A percentile compares a stretch with the other conserved stretches of the same genome.
Conservation (phyloP, 2,797 vertebrate genomes). For the Alectoris magna region DNA sequence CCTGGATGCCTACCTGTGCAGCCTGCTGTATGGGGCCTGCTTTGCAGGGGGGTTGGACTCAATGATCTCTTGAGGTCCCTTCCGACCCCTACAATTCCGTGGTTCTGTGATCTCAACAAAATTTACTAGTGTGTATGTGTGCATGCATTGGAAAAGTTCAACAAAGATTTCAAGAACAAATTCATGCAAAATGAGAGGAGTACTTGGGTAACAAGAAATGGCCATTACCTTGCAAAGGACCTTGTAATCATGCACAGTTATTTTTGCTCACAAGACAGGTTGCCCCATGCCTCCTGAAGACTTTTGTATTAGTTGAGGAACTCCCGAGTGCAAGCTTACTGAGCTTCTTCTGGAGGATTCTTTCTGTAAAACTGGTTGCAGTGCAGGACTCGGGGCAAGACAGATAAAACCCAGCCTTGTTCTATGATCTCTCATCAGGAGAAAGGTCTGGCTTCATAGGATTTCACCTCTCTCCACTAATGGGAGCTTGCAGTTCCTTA, state of each 20-base stretch:
- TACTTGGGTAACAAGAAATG: not conserved
- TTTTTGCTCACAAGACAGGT: not conserved
- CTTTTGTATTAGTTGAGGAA: not conserved
- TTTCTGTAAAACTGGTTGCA: not conserved
- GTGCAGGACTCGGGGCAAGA: not conserved
- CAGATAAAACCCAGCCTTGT: not conserved
- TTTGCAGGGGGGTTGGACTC: too few species aligned
- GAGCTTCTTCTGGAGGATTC: not conserved
- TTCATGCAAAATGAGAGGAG: not conserved
- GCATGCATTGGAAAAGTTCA: not conserved
- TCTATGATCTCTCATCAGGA: not conserved
- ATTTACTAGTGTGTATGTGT: not conserved
- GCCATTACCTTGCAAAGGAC: not conserved
- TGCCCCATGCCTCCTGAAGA: not conserved
- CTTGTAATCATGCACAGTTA: not conserved
- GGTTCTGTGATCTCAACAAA: not conserved
- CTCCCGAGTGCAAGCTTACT: not conserved
- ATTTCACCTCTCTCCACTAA: not conserved
- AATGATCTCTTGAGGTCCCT: too few species aligned
- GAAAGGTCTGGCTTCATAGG: not conserved
- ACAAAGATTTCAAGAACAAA: not conserved
- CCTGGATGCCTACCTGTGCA: too few species aligned
- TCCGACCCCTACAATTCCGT: too few species aligned
- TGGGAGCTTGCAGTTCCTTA: not conserved
- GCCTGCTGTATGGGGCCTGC: too few species aligned